Base-by-base conservation (phyloP, 2,113 vertebrate genomes). In the Psephotus haematonotus region DNA sequence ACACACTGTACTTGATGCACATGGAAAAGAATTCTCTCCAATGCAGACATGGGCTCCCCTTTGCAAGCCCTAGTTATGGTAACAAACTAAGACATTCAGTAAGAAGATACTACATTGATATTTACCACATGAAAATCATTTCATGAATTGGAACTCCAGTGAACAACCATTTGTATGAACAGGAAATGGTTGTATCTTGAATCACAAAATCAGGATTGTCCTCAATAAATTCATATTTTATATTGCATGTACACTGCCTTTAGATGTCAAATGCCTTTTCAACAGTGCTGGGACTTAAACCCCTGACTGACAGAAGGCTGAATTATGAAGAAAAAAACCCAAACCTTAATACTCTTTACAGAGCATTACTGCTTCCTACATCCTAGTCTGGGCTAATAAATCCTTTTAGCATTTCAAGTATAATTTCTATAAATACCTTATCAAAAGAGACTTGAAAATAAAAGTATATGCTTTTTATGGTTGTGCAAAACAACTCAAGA, bases 311-410 rank as follows among this genome's bases (percentile, higher is more conserved):
- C 29, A 71, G 28, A 94, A 95, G 16, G 39, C 2, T 13, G 37
- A 92, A 75, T 80, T 52, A 37, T 28, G 23, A 89, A 49, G 22
- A 8, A 87, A 65, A 49, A n/a, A 33, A 1, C 6, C 4, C 52
- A 52, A 86, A 35, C 5, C 2, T 27, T 90, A 84, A 94, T 24
- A 16, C 6, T 70, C 76, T 92, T 88, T 76, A 74, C 92, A 95
- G 28, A 91, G 31, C 50, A 95, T 96, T 95, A 81, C 39, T 80
- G 28, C 52, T 89, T 95, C 65, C 28, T 79, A 88, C 86, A 91
- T 50, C n/a, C 37, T 47, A 72, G 52, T 41, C 43, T 67, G 31
- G 22, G 65, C 44, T 88, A 90, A 81, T 47, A 91, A 84, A 92
- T 75, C 46, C 28, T 74, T 64, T 93, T 57, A 84, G n/a, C 1